Evolutionary conservation across 2,888 invertebrate species (phyloP).

Genomic region (Pterostichus niger): DNA sequence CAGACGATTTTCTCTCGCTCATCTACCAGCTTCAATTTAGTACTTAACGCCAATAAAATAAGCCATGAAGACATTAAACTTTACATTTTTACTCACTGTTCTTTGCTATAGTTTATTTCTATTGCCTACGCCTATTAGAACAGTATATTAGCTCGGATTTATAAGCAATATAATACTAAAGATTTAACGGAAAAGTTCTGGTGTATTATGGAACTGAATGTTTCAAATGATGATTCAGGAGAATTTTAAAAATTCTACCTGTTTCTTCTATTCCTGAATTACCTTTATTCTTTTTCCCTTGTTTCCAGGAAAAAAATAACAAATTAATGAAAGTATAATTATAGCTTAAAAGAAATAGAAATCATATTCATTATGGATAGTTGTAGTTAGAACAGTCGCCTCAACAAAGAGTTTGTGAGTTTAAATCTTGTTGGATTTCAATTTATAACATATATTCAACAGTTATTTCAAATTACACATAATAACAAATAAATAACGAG

Average conservation of each 20-base stretch:
- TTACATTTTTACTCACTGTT: slow-evolving; percentile 16
- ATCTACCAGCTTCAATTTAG: slow-evolving; percentile 26
- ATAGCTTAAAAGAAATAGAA: slow-evolving; percentile 1
- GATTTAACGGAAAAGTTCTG: not conserved
- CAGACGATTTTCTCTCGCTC: slow-evolving; percentile 1
- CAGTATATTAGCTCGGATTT: slow-evolving; percentile 9
- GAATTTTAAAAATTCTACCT: slow-evolving; percentile 51
- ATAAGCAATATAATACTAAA: not conserved
- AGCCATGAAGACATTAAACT: slow-evolving; percentile 39
- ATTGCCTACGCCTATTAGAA: slow-evolving; percentile 15
- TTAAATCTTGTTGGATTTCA: too few species aligned
- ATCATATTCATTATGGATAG: not conserved
- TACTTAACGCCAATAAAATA: slow-evolving; percentile 12
- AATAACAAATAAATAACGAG: not conserved
- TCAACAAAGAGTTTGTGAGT: too few species aligned
- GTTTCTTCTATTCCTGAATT: slow-evolving; percentile 20
- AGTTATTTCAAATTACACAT: not conserved
- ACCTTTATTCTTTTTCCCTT: not conserved
- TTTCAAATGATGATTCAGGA: slow-evolving; percentile 15
- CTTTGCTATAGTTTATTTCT: not conserved
- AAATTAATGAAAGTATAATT: slow-evolving; percentile 23
- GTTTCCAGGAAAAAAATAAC: slow-evolving; percentile 25
- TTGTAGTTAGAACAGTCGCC: not conserved
- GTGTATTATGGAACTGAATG: not conserved
- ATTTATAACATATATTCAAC: not conserved